Evolutionary conservation across 2,113 vertebrate genomes (phyloP).

Genomic region (Rhizomys pruinosus): DNA sequence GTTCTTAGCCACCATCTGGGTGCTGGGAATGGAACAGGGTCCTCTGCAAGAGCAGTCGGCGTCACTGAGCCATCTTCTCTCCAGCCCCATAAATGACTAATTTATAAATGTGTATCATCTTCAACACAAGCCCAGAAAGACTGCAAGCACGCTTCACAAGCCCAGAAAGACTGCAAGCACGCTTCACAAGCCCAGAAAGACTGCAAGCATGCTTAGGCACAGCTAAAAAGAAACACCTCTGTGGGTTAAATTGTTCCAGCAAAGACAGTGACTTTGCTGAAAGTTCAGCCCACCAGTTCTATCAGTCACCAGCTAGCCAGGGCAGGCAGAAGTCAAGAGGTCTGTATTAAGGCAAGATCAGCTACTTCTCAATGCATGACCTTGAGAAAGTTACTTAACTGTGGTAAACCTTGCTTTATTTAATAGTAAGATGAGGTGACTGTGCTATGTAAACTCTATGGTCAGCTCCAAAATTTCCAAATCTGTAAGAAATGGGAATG

Average conservation of each 20-base stretch:
- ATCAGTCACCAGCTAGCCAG: not conserved
- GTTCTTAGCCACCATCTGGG: too few species aligned
- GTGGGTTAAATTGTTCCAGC: not conserved
- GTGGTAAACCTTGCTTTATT: not conserved
- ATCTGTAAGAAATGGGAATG: not conserved
- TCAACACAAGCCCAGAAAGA: constrained; percentile 12
- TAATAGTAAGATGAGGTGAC: not conserved
- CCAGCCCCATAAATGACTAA: constrained; percentile 2
- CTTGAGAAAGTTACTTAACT: constrained; percentile 61
- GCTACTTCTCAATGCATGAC: constrained; percentile 31
- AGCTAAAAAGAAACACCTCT: constrained; percentile 3
- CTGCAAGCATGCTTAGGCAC: not conserved
- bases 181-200: constrained; percentile 27
- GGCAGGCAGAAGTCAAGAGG: not conserved
- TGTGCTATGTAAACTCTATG: not conserved
- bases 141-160: not conserved
- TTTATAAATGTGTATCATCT: not conserved
- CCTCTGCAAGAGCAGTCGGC: too few species aligned
- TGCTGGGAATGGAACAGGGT: too few species aligned
- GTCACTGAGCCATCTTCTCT: too few species aligned
- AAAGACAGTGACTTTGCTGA: constrained; percentile 15
- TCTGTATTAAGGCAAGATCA: not conserved
- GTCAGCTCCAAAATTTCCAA: constrained; percentile 33
- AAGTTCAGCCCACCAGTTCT: not conserved
- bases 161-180: constrained; percentile 8